Evolutionary conservation across 1,140 invertebrate species (phyloP).

Genomic region (Zaprionus davidi): DNA sequence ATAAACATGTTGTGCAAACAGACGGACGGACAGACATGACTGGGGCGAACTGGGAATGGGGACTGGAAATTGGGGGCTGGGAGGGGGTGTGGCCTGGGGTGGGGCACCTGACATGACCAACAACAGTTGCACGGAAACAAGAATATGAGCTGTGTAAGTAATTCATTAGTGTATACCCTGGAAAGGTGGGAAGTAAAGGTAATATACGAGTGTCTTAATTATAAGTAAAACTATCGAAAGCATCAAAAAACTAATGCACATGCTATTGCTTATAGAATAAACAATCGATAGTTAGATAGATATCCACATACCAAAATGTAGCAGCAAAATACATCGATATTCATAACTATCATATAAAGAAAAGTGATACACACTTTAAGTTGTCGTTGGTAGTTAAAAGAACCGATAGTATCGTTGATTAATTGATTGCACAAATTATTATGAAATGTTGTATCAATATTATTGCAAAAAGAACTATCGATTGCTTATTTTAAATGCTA

Average conservation of each 20-base stretch:
- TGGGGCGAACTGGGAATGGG: background rate
- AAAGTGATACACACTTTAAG: too few relatives aligned
- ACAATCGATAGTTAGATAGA: background rate
- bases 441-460: too few relatives aligned
- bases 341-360: too few relatives aligned
- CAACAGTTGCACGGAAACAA: slow-evolving; percentile 53
- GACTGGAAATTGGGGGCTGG: background rate
- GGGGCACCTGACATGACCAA: slow-evolving; percentile 54
- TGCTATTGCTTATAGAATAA: too few relatives aligned
- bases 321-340: too few relatives aligned
- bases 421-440: too few relatives aligned
- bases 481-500: too few relatives aligned
- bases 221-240: background rate
- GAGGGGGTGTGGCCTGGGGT: slow-evolving; percentile 23
- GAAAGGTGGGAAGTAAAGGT: background rate
- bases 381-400: too few relatives aligned
- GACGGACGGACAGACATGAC: slow-evolving; percentile 48
- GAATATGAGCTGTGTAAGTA: background rate
- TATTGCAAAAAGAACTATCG: too few relatives aligned
- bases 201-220: background rate
- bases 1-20: slow-evolving; percentile 76
- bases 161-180: slow-evolving; percentile 7
- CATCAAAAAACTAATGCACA: too few relatives aligned
- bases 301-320: background rate
- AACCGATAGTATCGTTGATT: too few relatives aligned